Evolutionary conservation across 2,888 invertebrate genomes (phyloP), one percentile per base, ranked within the genome.

Genomic region (Calliphora vomitoria): DNA sequence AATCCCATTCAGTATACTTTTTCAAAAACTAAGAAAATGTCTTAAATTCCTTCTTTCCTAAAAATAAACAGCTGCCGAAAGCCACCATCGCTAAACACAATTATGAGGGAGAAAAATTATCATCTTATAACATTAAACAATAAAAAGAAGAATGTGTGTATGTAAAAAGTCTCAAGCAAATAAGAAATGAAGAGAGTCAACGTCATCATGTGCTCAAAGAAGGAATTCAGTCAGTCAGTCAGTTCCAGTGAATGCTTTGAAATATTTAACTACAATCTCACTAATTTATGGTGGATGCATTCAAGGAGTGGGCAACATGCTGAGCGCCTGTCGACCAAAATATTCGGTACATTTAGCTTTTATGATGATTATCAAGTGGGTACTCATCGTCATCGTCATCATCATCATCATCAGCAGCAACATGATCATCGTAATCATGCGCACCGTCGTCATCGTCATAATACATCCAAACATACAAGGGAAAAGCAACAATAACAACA

Each of bases 281-380:
- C 89, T 89, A 89, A 89, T 89, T 88, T 88, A 89, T 85, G 76
- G 69, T 79, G 68, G 62, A 79, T 72, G 68, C 74, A 79, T 79
- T 86, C 79, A 86, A 86, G 86, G 86, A 86, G 82, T 86, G 86
- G 87, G 84, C 84, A 83, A 87, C 87, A 87, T 87, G 87, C 87
- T 87, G 87, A 81, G 87, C 87, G 87, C 71, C 87, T 87, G 87
- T 87, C 87, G 87, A 84, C 84, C 84, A 80, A 82, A 79, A 82
- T 86, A 86, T 86, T 86, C 86, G 86, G 82, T 86, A 82, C 62
- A 86, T 86, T 82, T 86, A 82, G 72, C 79, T 86, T 86, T 86
- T 82, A 82, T 86, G 86, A 86, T 86, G 68, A 82, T 86, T 86
- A 86, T 86, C 86, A 86, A 82, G 82, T 86, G 58, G 82, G 60